Evolutionary conservation across 1,140 invertebrate species (phyloP).

Genomic region (Hylaeus volcanicus): DNA sequence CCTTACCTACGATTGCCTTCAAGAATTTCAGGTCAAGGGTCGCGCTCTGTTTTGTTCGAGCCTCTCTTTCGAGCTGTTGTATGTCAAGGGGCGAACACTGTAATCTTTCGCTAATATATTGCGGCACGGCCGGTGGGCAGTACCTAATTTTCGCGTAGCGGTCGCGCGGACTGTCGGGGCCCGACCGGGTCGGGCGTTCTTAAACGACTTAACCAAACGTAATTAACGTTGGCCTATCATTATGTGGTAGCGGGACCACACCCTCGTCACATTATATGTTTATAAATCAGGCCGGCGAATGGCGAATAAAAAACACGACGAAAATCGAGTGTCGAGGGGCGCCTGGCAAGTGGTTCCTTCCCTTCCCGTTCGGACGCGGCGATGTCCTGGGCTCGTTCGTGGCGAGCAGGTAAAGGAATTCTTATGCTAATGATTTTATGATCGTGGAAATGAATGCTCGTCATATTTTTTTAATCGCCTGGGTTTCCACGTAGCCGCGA

Average conservation of each 20-base stretch:
- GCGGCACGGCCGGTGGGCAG: slow-evolving; percentile 38
- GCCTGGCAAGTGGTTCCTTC: slow-evolving; percentile 32
- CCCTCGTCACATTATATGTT: slow-evolving; percentile 82
- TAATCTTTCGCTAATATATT: slow-evolving; percentile 61
- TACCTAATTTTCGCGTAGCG: slow-evolving; percentile 55
- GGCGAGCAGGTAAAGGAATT: slow-evolving; percentile 80
- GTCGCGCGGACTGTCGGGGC: slow-evolving; percentile 36
- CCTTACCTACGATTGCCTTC: no score
- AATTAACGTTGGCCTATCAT: slow-evolving; percentile 81
- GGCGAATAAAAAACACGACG: slow-evolving; percentile 67
- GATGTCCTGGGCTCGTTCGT: slow-evolving; percentile 12
- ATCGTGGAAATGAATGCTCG: slow-evolving; percentile 81
- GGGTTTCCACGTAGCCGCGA: slow-evolving; percentile 72
- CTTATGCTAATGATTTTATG: slow-evolving; percentile 82
- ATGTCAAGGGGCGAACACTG: slow-evolving; percentile 48
- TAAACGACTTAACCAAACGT: slow-evolving; percentile 75
- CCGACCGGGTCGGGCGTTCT: slow-evolving; percentile 16
- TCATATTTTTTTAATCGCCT: slow-evolving; percentile 81
- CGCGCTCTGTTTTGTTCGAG: no score
- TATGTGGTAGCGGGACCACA: slow-evolving; percentile 81
- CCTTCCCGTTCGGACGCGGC: not conserved
- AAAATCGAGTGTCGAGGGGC: slow-evolving; percentile 61
- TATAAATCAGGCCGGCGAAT: slow-evolving; percentile 79
- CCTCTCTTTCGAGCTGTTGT: not conserved
- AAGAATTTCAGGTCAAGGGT: no score